Conservation (phyloP, 2,888 invertebrate species). For the Abrostola tripartita region DNA sequence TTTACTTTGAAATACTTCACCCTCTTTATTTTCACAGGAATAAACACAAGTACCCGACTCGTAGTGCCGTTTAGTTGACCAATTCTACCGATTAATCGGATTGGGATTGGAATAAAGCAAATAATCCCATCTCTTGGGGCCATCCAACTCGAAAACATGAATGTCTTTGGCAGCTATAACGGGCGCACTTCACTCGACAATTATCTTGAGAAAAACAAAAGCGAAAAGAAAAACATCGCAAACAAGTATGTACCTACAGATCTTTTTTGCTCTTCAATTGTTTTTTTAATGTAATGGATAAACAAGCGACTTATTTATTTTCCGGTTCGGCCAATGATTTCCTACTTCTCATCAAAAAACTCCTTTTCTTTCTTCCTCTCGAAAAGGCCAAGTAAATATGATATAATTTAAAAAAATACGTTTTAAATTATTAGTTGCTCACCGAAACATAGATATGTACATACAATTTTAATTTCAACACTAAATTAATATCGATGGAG, state of each 20-base stretch:
- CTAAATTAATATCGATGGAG: too few relatives aligned
- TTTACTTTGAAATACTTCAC: slow-evolving; percentile 51
- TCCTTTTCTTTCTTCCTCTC: slow-evolving; percentile 38
- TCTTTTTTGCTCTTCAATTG: too few relatives aligned
- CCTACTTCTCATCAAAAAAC: slow-evolving; percentile 34
- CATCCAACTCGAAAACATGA: slow-evolving; percentile 28
- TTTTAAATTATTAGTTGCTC: too few relatives aligned
- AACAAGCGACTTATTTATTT: too few relatives aligned
- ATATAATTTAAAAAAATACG: too few relatives aligned
- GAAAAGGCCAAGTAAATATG: too few relatives aligned
- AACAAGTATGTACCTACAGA: slow-evolving; percentile 3
- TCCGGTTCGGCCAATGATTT: slow-evolving; percentile 31
- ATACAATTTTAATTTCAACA: too few relatives aligned
- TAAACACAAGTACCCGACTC: slow-evolving; percentile 59
- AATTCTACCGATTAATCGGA: slow-evolving; percentile 62
- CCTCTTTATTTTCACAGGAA: slow-evolving; percentile 52
- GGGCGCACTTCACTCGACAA: slow-evolving; percentile 39
- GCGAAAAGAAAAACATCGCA: slow-evolving; percentile 47
- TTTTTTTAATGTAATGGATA: too few relatives aligned
- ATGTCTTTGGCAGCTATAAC: slow-evolving; percentile 22
- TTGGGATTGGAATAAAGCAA: slow-evolving; percentile 60
- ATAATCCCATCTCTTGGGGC: slow-evolving; percentile 41
- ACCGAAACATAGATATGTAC: too few relatives aligned
- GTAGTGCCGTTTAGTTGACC: slow-evolving; percentile 58
- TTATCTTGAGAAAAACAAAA: slow-evolving; percentile 49